Percentiles rank a stretch among this genome's conserved stretches.
Evolutionary conservation across 2,888 invertebrate genomes (phyloP).

Genomic region (Lasioglossum vierecki): DNA sequence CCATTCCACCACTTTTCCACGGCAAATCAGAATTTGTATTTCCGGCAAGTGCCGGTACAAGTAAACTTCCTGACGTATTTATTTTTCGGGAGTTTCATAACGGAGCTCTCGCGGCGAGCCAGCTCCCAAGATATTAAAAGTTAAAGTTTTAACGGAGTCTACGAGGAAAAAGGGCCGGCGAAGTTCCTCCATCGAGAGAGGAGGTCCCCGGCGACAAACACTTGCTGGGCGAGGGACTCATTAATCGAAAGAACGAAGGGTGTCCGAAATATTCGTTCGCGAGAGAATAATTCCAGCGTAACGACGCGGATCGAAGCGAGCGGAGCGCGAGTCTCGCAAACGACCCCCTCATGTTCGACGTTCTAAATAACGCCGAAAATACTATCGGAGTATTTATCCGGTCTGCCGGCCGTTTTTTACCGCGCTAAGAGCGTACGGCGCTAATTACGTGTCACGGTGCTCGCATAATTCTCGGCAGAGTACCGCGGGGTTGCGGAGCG

Average conservation of each 20-base stretch:
- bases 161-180: neutral
- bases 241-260: conserved; percentile 4
- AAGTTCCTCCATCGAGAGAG: neutral
- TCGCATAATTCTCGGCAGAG: conserved; percentile 44
- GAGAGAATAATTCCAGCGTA: neutral
- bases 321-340: neutral
- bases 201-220: neutral
- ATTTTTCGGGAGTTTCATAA: neutral
- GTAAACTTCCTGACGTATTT: neutral
- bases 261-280: neutral
- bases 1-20: neutral
- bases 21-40: neutral
- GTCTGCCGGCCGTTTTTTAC: conserved; percentile 13
- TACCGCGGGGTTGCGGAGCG: conserved; percentile 18
- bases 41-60: neutral
- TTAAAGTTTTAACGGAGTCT: neutral
- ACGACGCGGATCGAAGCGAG: neutral
- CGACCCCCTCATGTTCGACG: neutral
- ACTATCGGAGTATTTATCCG: neutral
- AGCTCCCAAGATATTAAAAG: neutral
- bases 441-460: conserved; percentile 52
- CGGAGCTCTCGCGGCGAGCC: neutral
- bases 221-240: neutral
- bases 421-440: neutral
- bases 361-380: conserved; percentile 23